Conservation (phyloP, 2,797 vertebrate species). For the Myoxocephalus aenaeus region DNA sequence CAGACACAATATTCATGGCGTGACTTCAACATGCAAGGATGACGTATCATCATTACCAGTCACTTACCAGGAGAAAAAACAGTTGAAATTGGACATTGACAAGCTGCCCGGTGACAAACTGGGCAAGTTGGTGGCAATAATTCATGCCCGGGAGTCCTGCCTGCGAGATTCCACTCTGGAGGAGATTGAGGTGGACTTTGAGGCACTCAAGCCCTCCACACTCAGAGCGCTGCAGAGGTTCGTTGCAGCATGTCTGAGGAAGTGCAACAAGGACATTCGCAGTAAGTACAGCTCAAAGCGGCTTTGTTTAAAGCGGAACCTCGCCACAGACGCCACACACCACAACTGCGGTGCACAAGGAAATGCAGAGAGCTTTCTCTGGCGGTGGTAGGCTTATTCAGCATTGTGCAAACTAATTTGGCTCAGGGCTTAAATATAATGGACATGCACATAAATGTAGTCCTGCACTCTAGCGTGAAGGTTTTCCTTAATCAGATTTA, state of each 20-base stretch:
- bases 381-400: neutral
- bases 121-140: slow-evolving; percentile 87
- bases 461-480: too few species aligned
- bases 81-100: slow-evolving; percentile 90
- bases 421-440: too few species aligned
- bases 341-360: neutral
- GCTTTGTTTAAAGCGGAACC: neutral
- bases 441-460: too few species aligned
- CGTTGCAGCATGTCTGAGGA: slow-evolving; percentile 85
- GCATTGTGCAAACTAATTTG: neutral
- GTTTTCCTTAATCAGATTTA: neutral
- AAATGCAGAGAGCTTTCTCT: neutral
- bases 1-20: slow-evolving; percentile 29
- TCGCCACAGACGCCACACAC: neutral
- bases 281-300: slow-evolving; percentile 77
- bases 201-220: slow-evolving; percentile 89
- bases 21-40: slow-evolving; percentile 67
- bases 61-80: slow-evolving; percentile 91
- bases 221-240: slow-evolving; percentile 90
- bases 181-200: slow-evolving; percentile 93
- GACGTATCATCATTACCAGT: slow-evolving; percentile 80
- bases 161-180: slow-evolving; percentile 81
- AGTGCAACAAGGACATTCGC: slow-evolving; percentile 73
- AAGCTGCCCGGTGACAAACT: slow-evolving; percentile 92
- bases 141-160: slow-evolving; percentile 87